Conservation (phyloP, 2,113 vertebrate genomes). For the Tricholaema leucomelas region DNA sequence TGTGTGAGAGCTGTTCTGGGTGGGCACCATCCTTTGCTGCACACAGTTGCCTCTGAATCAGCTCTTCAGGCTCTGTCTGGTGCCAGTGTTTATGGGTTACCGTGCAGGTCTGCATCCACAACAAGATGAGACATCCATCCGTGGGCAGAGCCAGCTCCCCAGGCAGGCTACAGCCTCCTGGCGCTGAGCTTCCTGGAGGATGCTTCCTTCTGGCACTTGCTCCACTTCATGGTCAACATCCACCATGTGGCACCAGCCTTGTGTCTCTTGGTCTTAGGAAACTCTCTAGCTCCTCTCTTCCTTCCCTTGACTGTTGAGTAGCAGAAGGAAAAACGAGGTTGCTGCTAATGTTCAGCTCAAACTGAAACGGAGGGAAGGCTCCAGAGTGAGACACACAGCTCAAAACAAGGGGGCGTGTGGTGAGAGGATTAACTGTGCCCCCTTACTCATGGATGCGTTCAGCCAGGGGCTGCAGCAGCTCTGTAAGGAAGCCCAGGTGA, state of each 20-base stretch:
- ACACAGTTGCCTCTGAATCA: not conserved
- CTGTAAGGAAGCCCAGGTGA: not conserved
- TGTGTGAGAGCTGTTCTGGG: not conserved
- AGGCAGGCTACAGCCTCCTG: not conserved
- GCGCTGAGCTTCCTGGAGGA: constrained; percentile 24
- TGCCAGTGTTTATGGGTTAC: not conserved
- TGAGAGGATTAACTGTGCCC: not conserved
- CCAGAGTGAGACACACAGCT: not conserved
- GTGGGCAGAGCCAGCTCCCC: not conserved
- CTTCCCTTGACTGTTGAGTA: not conserved
- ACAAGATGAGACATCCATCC: not conserved
- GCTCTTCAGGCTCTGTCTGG: not conserved
- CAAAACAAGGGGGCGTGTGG: not conserved
- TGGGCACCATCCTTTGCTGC: not conserved
- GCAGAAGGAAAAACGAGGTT: not conserved
- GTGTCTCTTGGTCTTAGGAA: not conserved
- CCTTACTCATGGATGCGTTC: not conserved
- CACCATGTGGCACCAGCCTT: not conserved
- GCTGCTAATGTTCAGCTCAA: not conserved
- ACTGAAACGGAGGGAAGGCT: not conserved
- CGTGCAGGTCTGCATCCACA: not conserved
- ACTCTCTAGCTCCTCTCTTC: not conserved
- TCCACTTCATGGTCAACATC: constrained; percentile 6
- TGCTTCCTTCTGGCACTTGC: not conserved
- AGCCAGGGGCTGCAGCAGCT: not conserved